Evolutionary conservation across 2,797 vertebrate genomes (phyloP).

Genomic region (Sebastes nivosus): DNA sequence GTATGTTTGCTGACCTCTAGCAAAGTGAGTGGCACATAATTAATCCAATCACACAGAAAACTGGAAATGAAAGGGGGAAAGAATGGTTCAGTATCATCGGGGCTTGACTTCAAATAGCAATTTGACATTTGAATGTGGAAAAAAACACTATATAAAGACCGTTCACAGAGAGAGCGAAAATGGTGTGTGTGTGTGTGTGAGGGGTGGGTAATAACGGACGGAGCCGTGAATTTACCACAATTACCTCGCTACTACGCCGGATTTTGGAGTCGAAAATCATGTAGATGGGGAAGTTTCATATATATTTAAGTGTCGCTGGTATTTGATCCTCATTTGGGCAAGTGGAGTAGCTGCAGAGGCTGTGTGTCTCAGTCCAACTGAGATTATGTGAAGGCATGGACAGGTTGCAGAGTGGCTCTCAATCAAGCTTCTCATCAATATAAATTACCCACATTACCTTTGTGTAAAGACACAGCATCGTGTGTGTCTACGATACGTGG

Average conservation of each 20-base stretch:
- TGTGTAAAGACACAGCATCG: constrained; percentile 55
- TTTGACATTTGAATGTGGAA: constrained; percentile 75
- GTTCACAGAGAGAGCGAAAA: constrained; percentile 30
- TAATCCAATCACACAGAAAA: constrained; percentile 82
- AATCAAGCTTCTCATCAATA: constrained; percentile 55
- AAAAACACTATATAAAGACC: constrained; percentile 40
- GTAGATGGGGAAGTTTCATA: neutral
- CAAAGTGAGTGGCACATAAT: constrained; percentile 86
- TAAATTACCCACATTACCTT: constrained; percentile 59
- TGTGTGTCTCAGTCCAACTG: constrained; percentile 4
- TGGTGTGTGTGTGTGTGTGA: constrained; percentile 5
- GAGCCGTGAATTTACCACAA: constrained; percentile 34
- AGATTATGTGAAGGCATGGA: constrained; percentile 21
- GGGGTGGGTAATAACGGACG: constrained; percentile 10
- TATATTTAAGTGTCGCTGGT: neutral
- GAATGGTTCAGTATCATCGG: constrained; percentile 67
- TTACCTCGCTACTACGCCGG: constrained; percentile 10
- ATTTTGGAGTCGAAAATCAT: neutral
- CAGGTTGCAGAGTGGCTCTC: constrained; percentile 35
- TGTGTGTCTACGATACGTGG: constrained; percentile 17
- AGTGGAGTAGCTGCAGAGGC: neutral
- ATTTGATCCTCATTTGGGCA: constrained; percentile 2
- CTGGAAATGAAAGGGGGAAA: constrained; percentile 59
- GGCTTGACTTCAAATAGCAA: constrained; percentile 67
- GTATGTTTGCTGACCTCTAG: constrained; percentile 86